Evolutionary conservation across 1,140 invertebrate genomes (phyloP).

Genomic region (Trigoniulus corallinus): DNA sequence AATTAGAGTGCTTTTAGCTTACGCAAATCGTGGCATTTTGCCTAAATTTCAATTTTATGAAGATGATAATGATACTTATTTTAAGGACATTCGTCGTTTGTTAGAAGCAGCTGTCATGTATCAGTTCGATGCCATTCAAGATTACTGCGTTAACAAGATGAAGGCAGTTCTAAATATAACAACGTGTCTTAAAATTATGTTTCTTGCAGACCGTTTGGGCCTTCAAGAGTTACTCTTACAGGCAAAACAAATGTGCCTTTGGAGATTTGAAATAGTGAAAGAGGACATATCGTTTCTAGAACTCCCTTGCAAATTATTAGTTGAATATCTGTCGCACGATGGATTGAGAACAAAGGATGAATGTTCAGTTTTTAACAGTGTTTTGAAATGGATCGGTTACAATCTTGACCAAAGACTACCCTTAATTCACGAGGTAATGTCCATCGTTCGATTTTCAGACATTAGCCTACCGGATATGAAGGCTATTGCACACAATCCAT

Average conservation of each 20-base stretch:
- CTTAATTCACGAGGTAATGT: not conserved
- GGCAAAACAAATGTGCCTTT: not conserved
- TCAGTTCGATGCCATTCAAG: slow-evolving; percentile 28
- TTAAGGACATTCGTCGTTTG: too few species aligned
- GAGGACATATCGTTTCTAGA: not conserved
- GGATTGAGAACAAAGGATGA: not conserved
- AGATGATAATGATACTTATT: too few species aligned
- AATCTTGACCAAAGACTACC: not conserved
- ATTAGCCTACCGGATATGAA: not conserved
- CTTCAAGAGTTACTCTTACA: not conserved
- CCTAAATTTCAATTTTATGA: too few species aligned
- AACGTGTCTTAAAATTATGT: not conserved
- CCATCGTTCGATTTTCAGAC: not conserved
- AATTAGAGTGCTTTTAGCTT: too few species aligned
- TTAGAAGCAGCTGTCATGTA: slow-evolving; percentile 27
- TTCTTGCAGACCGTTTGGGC: not conserved
- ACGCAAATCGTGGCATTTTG: too few species aligned
- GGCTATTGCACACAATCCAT: not conserved
- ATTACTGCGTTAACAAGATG: slow-evolving; percentile 24
- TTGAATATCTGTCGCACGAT: not conserved
- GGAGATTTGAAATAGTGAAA: not conserved
- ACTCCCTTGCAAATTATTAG: not conserved
- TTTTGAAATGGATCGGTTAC: not conserved
- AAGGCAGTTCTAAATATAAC: slow-evolving; percentile 15
- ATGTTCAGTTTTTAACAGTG: not conserved